These are phyloP conservation scores for Pseudomyrmex cubaensis DNA, from an alignment of 1,140 invertebrate genomes.

Conservation along the genomic window DNA sequence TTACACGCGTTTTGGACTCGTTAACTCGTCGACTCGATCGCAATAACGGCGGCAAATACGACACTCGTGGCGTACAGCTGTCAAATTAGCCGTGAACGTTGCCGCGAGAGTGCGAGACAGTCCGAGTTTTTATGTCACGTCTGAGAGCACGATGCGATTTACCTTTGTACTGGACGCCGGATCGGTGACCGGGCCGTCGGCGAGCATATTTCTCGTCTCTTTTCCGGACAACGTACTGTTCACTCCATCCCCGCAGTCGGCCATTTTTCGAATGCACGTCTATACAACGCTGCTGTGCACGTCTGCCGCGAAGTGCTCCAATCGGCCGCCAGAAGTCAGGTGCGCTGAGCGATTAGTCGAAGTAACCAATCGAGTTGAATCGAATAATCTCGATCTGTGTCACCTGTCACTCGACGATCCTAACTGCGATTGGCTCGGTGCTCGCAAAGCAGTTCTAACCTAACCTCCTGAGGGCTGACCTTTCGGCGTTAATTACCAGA, in stretches of 20 bases:
- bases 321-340: conserved; percentile 34
- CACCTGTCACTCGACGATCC: too few species aligned
- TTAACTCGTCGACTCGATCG: not conserved
- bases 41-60: conserved; percentile 62
- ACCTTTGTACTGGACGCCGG: conserved; percentile 81
- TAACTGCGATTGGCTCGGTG: too few species aligned
- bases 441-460: too few species aligned
- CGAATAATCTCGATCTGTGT: too few species aligned
- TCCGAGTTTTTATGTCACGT: not conserved
- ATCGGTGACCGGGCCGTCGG: conserved; percentile 82
- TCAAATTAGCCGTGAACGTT: conserved; percentile 25
- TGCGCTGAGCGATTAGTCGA: not conserved
- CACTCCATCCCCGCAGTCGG: conserved; percentile 81
- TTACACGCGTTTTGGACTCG: not conserved
- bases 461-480: too few species aligned
- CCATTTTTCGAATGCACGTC: conserved; percentile 79
- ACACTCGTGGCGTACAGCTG: conserved; percentile 27
- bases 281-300: not conserved
- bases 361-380: too few species aligned
- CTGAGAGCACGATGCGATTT: conserved; percentile 56
- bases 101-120: not conserved
- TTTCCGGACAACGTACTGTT: conserved; percentile 78
- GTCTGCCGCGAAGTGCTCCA: not conserved
- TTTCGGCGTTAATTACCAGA: too few species aligned
- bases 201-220: conserved; percentile 77